A percentile compares a stretch with the other conserved stretches of the same genome.
phyloP scores from a whole-genome alignment of 2,888 invertebrate genomes.

The Drosophila sordidapex region DNA sequence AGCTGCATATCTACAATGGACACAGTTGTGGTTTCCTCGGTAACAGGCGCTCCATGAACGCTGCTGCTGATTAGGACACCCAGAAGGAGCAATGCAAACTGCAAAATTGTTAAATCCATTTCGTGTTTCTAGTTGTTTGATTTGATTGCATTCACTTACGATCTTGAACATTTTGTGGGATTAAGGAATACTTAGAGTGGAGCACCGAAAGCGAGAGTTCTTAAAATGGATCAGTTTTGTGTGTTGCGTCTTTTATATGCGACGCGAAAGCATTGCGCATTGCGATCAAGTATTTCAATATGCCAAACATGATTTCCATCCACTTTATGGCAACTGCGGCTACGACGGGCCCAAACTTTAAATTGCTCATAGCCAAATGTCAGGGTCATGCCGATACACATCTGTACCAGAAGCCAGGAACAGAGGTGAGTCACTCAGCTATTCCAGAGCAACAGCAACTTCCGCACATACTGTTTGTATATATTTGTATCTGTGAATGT shows the following conservation, averaged over 20 bases:
- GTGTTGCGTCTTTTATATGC: slow-evolving; percentile 75
- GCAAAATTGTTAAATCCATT: slow-evolving; percentile 2
- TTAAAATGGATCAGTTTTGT: slow-evolving; percentile 38
- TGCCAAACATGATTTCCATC: slow-evolving; percentile 83
- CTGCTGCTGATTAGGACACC: slow-evolving; percentile 45
- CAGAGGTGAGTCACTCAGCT: slow-evolving; percentile 61
- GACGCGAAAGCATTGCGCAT: slow-evolving; percentile 27
- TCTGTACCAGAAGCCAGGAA: background rate
- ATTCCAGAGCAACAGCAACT: slow-evolving; percentile 35
- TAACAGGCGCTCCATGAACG: slow-evolving; percentile 54
- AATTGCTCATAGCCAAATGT: slow-evolving; percentile 72
- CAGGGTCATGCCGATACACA: slow-evolving; percentile 65
- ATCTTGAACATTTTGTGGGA: slow-evolving; percentile 73
- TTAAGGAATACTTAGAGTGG: slow-evolving; percentile 11
- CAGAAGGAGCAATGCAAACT: slow-evolving; percentile 52
- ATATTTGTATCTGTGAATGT: slow-evolving; percentile 4
- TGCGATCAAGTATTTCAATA: slow-evolving; percentile 55
- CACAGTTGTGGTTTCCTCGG: slow-evolving; percentile 48
- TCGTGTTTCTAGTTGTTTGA: background rate
- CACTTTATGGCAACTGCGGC: slow-evolving; percentile 69
- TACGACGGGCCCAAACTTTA: slow-evolving; percentile 24
- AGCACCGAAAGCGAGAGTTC: slow-evolving; percentile 65
- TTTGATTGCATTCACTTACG: slow-evolving; percentile 66
- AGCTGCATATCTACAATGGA: slow-evolving; percentile 76
- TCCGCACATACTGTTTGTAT: slow-evolving; percentile 25